Evolutionary conservation across 2,888 invertebrate species (phyloP), one percentile per base, ranked within the genome.

Genomic region (Archips crataeganus): DNA sequence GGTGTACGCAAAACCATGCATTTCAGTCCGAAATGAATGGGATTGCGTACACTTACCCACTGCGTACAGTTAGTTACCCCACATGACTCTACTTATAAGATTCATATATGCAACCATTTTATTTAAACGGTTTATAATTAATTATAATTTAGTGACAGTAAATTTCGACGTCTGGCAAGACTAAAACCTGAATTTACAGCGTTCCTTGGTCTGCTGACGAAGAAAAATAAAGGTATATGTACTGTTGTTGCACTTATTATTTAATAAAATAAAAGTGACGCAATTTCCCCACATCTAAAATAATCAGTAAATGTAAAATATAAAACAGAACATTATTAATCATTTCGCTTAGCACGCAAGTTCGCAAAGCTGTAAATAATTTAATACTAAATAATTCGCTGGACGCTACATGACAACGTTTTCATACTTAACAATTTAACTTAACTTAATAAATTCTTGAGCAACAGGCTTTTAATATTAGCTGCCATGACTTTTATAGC

Each of bases 261-360:
- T 49, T 49, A 49, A 45, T 45, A 45, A 45, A 2, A 9, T 45
- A 9, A 45, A 9, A 9, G 8, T 11, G 45, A 45, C 10, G 9
- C 9, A 45, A 11, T 11, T 10, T 9, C 11, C 10, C 45, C 11
- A 49, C 5, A n/a, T 49, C 13, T 13, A 13, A 49, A 49, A 49
- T 10, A 47, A n/a, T 5, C n/a, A 49, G 49, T 13, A 49, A 49
- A 49, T 49, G 3, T 11, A 49, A n/a, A 49, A 49, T 0, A 49
- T 32, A 32, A 13, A 42, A 62, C 6, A 32, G 32, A 63, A 45
- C 45, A 47, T 34, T 13, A 32, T 3, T 10, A 47, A 34, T 13
- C 9, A 32, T 32, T 62, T 73, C 73, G 73, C 73, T 57, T 49
- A 49, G 73, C 73, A 64, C 15, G 63, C 68, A 11, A 64, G 32